Evolutionary conservation across 2,113 vertebrate genomes (phyloP).

Genomic region (Pterocles burchelli): DNA sequence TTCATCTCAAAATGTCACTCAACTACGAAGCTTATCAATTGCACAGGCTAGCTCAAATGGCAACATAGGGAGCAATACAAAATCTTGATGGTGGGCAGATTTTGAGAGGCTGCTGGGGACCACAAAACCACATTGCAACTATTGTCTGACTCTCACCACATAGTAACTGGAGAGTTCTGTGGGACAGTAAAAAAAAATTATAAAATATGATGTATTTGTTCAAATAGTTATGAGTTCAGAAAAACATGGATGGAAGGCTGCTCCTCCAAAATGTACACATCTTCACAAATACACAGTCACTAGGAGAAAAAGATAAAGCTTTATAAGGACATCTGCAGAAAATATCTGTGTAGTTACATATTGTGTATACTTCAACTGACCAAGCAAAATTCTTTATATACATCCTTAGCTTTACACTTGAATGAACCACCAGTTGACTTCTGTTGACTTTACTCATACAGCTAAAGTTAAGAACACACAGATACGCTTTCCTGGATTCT

Average conservation of each 20-base stretch:
- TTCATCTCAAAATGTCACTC: constrained; percentile 30
- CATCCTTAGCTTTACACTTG: background rate
- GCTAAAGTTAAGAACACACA: background rate
- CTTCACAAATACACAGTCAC: background rate
- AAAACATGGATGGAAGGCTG: background rate
- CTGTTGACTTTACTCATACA: background rate
- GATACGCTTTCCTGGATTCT: background rate
- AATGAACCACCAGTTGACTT: background rate
- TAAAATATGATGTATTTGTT: background rate
- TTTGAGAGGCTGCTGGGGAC: background rate
- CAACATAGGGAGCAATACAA: background rate
- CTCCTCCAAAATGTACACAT: background rate
- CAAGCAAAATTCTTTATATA: background rate
- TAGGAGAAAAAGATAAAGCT: background rate
- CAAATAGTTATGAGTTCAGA: background rate
- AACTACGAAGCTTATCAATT: background rate
- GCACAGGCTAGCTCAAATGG: background rate
- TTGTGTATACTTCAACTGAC: background rate
- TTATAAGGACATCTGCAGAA: background rate
- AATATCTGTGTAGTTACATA: background rate
- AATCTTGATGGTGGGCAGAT: background rate
- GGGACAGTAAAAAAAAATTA: background rate
- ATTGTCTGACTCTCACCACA: background rate
- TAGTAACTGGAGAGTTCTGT: background rate
- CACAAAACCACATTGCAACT: background rate